phyloP scores from a whole-genome alignment of 2,797 vertebrate species.

The Micromesistius poutassou region DNA sequence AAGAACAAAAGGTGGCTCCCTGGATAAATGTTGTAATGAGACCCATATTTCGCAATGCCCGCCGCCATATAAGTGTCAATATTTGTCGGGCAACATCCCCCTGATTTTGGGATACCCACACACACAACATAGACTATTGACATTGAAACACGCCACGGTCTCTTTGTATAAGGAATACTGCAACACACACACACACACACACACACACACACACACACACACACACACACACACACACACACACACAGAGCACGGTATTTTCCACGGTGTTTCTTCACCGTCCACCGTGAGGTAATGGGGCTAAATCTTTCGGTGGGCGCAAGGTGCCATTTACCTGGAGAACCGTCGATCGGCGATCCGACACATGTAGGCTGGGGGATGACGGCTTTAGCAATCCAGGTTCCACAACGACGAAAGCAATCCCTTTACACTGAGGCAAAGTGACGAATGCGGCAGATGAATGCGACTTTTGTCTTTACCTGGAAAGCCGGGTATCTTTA shows the following conservation, averaged over 20 bases:
- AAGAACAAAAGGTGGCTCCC: conserved; percentile 7
- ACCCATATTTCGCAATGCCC: neutral
- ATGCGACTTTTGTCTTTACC: conserved; percentile 56
- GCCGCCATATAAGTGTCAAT: conserved; percentile 44
- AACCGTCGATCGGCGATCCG: conserved; percentile 60
- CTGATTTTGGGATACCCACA: neutral
- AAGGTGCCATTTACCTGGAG: conserved; percentile 70
- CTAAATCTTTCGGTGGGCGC: conserved; percentile 10
- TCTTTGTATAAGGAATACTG: conserved; percentile 26
- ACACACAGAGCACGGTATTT: neutral
- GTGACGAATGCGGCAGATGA: conserved; percentile 63
- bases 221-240: neutral
- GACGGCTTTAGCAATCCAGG: conserved; percentile 52
- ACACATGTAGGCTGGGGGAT: conserved; percentile 58
- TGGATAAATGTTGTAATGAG: conserved; percentile 1
- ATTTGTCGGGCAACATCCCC: conserved; percentile 32
- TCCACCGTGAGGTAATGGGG: neutral
- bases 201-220: neutral
- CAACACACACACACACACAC: conserved; percentile 9
- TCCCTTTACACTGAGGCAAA: conserved; percentile 29
- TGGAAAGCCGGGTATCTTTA: neutral
- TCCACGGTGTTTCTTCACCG: neutral
- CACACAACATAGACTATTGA: conserved; percentile 45
- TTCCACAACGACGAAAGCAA: neutral
- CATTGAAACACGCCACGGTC: conserved; percentile 39